Percentiles rank a stretch among this genome's conserved stretches.
Evolutionary conservation across 2,888 invertebrate species (phyloP).

Genomic region (Melieria omissa): DNA sequence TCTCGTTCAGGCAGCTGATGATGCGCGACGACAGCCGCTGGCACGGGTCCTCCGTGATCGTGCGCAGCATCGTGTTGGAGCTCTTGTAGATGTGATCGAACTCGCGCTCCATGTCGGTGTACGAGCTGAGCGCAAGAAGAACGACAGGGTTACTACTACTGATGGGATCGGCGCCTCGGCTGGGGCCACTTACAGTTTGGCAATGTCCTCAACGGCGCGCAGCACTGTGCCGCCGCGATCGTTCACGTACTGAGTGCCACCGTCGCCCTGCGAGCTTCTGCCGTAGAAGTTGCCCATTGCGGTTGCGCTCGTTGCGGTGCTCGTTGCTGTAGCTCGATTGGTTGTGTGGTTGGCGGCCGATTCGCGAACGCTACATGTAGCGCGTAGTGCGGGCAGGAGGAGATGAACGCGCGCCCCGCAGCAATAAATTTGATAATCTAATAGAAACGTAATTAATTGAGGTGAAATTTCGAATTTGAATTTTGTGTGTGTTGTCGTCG

Average conservation of each 20-base stretch:
- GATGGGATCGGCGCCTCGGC: no score
- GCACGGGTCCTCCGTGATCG: slow-evolving; percentile 23
- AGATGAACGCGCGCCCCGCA: neutral
- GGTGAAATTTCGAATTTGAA: slow-evolving; percentile 10
- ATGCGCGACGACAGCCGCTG: slow-evolving; percentile 11
- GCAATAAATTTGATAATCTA: slow-evolving; percentile 2
- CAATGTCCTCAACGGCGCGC: slow-evolving; percentile 20
- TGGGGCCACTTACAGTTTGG: slow-evolving; percentile 13
- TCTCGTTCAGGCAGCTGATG: slow-evolving; percentile 17
- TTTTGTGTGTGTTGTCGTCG: slow-evolving; percentile 4
- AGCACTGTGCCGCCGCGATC: slow-evolving; percentile 5
- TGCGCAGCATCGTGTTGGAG: neutral
- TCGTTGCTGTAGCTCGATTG: neutral
- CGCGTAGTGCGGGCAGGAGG: no score
- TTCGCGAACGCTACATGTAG: no score
- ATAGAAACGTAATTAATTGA: slow-evolving; percentile 8
- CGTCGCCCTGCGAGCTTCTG: neutral
- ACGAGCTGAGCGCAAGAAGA: neutral
- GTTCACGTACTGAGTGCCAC: slow-evolving; percentile 2
- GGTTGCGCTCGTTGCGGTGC: no score
- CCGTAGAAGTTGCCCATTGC: slow-evolving; percentile 21
- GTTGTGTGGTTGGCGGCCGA: neutral
- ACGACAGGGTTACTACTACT: neutral
- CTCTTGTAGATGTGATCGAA: slow-evolving; percentile 10
- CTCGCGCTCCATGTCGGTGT: slow-evolving; percentile 5